These are phyloP conservation scores for Sarcophaga caerulescens DNA, from an alignment of 2,888 invertebrate species.

Conservation along the genomic window DNA sequence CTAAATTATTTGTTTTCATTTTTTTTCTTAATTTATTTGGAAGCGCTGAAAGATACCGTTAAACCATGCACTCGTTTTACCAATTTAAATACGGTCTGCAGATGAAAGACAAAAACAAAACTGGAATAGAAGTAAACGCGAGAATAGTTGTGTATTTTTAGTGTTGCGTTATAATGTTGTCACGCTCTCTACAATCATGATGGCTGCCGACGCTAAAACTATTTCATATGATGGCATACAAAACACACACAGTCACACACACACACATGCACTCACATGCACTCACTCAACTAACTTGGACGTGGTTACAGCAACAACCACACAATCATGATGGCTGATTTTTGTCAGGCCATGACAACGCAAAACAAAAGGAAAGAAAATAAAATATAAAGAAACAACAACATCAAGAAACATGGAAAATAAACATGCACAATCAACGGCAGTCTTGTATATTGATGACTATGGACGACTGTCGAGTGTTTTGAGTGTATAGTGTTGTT, in stretches of 20 bases:
- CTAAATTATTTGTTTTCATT: constrained; percentile 12
- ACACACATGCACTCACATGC: neutral
- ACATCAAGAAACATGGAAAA: neutral
- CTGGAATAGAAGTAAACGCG: neutral
- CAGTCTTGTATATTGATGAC: neutral
- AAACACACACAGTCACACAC: neutral
- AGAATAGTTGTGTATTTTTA: constrained; percentile 12
- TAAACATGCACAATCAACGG: neutral
- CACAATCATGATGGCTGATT: constrained; percentile 57
- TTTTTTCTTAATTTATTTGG: constrained; percentile 1
- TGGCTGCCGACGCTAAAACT: constrained; percentile 60
- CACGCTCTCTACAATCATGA: constrained; percentile 59
- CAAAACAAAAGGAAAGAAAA: neutral
- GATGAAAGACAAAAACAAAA: constrained; percentile 24
- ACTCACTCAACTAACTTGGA: neutral
- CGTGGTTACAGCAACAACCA: constrained; percentile 5
- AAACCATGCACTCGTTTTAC: constrained; percentile 40
- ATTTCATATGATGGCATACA: constrained; percentile 16
- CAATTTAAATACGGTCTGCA: constrained; percentile 50
- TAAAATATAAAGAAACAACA: neutral
- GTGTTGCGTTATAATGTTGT: constrained; percentile 47
- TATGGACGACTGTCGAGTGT: neutral
- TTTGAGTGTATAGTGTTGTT: constrained; percentile 14
- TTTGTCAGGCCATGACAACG: constrained; percentile 25
- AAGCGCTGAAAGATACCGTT: constrained; percentile 54